Evolutionary conservation across 2,888 invertebrate genomes (phyloP).

Genomic region (Drosophila borealis): DNA sequence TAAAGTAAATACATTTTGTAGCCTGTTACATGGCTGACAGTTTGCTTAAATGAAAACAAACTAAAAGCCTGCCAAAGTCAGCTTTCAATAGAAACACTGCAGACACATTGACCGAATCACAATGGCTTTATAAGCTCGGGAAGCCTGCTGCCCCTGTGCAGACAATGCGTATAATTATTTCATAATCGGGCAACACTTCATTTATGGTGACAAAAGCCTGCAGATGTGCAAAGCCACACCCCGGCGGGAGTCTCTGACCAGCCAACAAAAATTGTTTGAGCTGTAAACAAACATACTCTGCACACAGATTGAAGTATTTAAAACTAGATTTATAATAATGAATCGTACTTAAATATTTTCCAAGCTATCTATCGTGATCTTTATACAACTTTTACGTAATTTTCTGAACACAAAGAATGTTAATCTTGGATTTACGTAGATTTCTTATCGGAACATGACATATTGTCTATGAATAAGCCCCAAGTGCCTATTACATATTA

Average conservation of each 20-base stretch:
- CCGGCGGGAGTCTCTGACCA: conserved; percentile 30
- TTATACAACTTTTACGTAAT: no score
- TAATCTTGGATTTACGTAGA: no score
- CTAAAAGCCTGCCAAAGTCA: conserved; percentile 8
- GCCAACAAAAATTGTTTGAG: conserved; percentile 14
- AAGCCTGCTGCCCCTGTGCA: neutral
- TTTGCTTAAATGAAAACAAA: conserved; percentile 30
- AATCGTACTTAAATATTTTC: no score
- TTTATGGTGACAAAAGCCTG: conserved; percentile 72
- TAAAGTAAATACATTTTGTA: conserved; percentile 2
- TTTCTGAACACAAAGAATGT: no score
- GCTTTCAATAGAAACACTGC: conserved; percentile 25
- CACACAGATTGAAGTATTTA: neutral
- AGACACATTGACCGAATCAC: conserved; percentile 54
- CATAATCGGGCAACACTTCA: conserved; percentile 75
- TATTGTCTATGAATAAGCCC: no score
- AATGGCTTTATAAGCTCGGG: conserved; percentile 21
- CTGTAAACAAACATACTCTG: conserved; percentile 8
- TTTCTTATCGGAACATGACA: no score
- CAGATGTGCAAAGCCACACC: conserved; percentile 43
- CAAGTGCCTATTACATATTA: neutral
- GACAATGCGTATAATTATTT: conserved; percentile 72
- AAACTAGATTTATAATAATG: no score
- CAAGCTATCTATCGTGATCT: no score
- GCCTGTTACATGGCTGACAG: neutral